Base-by-base conservation (phyloP, 92 coral and sea anemone genomes). In the Zoanthus sociatus region DNA sequence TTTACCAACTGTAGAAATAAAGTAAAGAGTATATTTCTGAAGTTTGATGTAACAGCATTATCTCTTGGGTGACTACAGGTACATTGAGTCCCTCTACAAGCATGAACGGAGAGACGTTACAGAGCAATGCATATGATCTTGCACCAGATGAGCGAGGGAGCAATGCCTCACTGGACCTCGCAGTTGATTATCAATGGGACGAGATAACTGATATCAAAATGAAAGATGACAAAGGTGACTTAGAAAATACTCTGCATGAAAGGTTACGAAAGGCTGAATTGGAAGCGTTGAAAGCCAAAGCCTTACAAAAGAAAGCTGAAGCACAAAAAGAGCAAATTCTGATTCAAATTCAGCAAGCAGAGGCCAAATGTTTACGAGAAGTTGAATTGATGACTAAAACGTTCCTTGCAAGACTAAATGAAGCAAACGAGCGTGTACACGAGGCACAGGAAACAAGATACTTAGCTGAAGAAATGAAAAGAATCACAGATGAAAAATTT, bases 401-500 rank as follows among this genome's bases (percentile, higher is more conserved):
- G 6, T 94, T 94, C 47, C 90, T 94, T 55, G 53, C 86, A 42
- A 95, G 94, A 9, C 67, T 94, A 47, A 94, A 91, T 73, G 98
- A 91, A 37, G 95, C 98, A 30, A 92, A 91, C 54, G 95, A 94
- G 64, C 93, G 95, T 7, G 91, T 93, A 7, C 83, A 90, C n/a
- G 95, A 92, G 51, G 95, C 95, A 17, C 92, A 92, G 55, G 93
- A 92, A 44, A 78, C 90, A 31, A 90, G 94, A 9, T 94, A 91
- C 51, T 18, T 92, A 32, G 94, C 98, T 6, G 95, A 94, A 77
- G 98, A 94, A 66, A 90, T 93, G 1, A 92, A 92, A 72, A 84
- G 95, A 79, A 88, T 92, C 17, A 92, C 98, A 11, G 95, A 94
- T 54, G 95, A 94, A 83, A 94, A 94, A 81, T 94, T 90, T 77